These are phyloP conservation scores for Scomber colias DNA, from an alignment of 2,113 vertebrate species.

Conservation along the genomic window DNA sequence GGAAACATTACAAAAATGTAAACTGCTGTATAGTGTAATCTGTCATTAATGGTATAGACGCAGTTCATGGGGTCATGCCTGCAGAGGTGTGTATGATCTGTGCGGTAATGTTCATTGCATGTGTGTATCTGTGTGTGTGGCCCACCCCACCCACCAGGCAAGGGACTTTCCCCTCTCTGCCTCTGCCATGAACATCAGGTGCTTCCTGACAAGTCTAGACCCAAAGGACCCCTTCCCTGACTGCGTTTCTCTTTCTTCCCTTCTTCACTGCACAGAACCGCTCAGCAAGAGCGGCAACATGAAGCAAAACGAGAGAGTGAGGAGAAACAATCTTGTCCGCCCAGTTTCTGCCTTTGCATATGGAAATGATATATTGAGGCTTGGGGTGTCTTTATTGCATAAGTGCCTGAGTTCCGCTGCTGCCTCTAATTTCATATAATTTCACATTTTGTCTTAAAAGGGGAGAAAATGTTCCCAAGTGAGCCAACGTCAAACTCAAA, in stretches of 20 bases:
- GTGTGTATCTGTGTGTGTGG: conserved; percentile 71
- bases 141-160: conserved; percentile 75
- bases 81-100: conserved; percentile 52
- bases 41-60: conserved; percentile 27
- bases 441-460: conserved; percentile 83
- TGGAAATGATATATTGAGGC: conserved; percentile 80
- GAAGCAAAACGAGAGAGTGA: conserved; percentile 51
- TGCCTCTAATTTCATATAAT: conserved; percentile 86
- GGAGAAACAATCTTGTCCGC: conserved; percentile 60
- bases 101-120: conserved; percentile 39
- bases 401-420: conserved; percentile 72
- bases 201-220: conserved; percentile 81
- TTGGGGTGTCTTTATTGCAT: conserved; percentile 77
- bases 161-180: conserved; percentile 78
- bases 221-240: conserved; percentile 66
- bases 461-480: conserved; percentile 79
- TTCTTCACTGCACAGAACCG: conserved; percentile 46
- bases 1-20: not conserved
- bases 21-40: not conserved
- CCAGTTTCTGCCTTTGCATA: conserved; percentile 73
- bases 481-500: conserved; percentile 71
- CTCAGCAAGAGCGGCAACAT: conserved; percentile 47
- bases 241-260: conserved; percentile 38
- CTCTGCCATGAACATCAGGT: conserved; percentile 77
- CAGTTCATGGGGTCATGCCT: conserved; percentile 57